A percentile compares a stretch with the other conserved stretches of the same genome.
Conservation (phyloP, 1,140 invertebrate species). For the Pantala flavescens region DNA sequence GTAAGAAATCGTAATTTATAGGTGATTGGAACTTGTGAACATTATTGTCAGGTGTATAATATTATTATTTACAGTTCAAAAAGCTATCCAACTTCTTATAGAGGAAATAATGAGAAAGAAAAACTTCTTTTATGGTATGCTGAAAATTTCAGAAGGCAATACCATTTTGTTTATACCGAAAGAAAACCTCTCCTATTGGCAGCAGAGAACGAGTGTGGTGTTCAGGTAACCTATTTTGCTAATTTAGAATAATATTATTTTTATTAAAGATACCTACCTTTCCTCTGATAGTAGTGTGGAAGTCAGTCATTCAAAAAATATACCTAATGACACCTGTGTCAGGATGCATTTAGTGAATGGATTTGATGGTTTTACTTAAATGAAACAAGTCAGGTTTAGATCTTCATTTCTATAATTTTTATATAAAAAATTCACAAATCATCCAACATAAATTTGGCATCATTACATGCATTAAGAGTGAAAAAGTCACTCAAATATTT, state of each 20-base stretch:
- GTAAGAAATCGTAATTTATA: too few relatives aligned
- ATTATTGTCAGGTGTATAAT: too few relatives aligned
- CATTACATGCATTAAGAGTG: not conserved
- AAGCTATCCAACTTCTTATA: conserved; percentile 50
- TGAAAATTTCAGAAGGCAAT: conserved; percentile 76
- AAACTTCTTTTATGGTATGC: conserved; percentile 60
- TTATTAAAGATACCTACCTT: too few relatives aligned
- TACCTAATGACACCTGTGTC: not conserved
- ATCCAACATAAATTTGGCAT: conserved; percentile 4
- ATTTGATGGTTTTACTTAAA: conserved; percentile 19
- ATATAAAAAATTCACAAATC: conserved; percentile 11
- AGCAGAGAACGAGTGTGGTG: conserved; percentile 68
- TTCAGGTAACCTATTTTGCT: conserved; percentile 45
- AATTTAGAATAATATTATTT: too few relatives aligned
- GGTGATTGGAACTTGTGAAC: too few relatives aligned
- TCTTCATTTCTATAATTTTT: conserved; percentile 12
- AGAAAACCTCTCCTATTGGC: conserved; percentile 63
- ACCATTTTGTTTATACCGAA: conserved; percentile 49
- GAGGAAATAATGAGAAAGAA: conserved; percentile 63
- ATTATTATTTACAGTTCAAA: not conserved
- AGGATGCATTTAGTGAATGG: conserved; percentile 22
- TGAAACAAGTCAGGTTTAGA: conserved; percentile 18
- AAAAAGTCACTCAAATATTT: conserved; percentile 7
- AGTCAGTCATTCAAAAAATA: too few relatives aligned
- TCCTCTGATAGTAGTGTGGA: too few relatives aligned